Conservation (phyloP, 2,113 vertebrate genomes). For the Paradisaea rubra region DNA sequence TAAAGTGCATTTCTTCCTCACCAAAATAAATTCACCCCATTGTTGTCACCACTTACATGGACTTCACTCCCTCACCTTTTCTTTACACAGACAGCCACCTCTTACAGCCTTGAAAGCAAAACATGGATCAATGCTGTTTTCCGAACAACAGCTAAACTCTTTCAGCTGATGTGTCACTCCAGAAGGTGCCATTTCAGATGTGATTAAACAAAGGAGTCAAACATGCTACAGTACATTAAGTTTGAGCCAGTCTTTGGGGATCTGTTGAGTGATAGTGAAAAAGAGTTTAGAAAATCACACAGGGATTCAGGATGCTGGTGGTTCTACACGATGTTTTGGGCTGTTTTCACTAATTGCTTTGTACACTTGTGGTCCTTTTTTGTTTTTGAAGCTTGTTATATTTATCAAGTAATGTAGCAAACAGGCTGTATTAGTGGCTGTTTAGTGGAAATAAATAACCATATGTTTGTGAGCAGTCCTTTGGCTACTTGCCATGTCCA, state of each 20-base stretch:
- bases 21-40: neutral
- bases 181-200: slow-evolving; percentile 40
- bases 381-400: neutral
- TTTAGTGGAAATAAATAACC: slow-evolving; percentile 43
- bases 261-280: slow-evolving; percentile 1
- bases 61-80: neutral
- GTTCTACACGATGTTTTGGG: neutral
- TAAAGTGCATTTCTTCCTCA: neutral
- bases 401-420: slow-evolving; percentile 7
- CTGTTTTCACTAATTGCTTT: neutral
- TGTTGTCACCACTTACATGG: neutral
- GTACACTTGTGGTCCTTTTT: slow-evolving; percentile 1
- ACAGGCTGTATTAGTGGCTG: slow-evolving; percentile 19
- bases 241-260: slow-evolving; percentile 10
- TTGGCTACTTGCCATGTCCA: slow-evolving; percentile 12
- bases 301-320: neutral
- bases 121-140: neutral
- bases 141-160: slow-evolving; percentile 44
- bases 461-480: slow-evolving; percentile 40
- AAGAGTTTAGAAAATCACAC: neutral
- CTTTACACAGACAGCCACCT: neutral
- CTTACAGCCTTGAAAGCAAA: neutral
- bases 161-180: slow-evolving; percentile 29
- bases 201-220: slow-evolving; percentile 55
- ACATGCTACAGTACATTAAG: slow-evolving; percentile 37